A percentile compares a stretch with the other conserved stretches of the same genome.
Evolutionary conservation across 30 jellyfish, hydroid and myxozoan genomes (phyloP).

Genomic region (Sanderia malayensis): DNA sequence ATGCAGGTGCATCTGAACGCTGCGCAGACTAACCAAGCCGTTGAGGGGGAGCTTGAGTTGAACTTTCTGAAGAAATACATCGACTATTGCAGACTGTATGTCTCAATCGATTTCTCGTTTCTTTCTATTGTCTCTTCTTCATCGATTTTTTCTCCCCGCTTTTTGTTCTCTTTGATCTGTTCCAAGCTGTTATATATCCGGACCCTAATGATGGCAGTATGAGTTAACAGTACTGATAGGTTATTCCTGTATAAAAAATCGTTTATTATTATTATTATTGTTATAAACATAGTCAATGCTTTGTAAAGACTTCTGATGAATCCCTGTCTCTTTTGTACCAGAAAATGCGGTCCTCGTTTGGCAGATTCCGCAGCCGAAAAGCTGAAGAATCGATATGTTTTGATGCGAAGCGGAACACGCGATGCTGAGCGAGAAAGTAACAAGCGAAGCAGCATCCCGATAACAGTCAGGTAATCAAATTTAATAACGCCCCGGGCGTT

Average conservation of each 20-base stretch:
- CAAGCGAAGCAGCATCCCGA: constrained; percentile 88
- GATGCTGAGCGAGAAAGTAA: constrained; percentile 70
- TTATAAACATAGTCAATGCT: too few relatives aligned
- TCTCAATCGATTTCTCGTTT: not conserved
- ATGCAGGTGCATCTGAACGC: constrained; percentile 97
- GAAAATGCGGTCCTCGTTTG: constrained; percentile 97
- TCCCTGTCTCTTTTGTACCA: not conserved
- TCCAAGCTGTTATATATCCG: too few relatives aligned
- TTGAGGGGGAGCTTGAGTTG: constrained; percentile 94
- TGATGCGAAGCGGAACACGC: constrained; percentile 90
- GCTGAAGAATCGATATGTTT: constrained; percentile 81
- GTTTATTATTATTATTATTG: not conserved
- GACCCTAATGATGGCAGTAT: not conserved
- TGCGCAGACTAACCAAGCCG: constrained; percentile 75
- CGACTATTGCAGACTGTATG: constrained; percentile 91
- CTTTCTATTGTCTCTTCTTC: not conserved
- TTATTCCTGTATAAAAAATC: too few relatives aligned
- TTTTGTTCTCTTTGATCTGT: not conserved
- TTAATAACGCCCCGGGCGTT: not conserved
- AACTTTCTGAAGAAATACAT: constrained; percentile 81
- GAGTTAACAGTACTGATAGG: too few relatives aligned
- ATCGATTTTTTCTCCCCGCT: not conserved
- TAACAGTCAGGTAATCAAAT: constrained; percentile 89
- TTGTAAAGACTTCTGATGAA: not conserved
- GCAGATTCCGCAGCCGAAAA: constrained; percentile 98